phyloP scores from a whole-genome alignment of 2,888 invertebrate species.

The Protonemura montana region DNA sequence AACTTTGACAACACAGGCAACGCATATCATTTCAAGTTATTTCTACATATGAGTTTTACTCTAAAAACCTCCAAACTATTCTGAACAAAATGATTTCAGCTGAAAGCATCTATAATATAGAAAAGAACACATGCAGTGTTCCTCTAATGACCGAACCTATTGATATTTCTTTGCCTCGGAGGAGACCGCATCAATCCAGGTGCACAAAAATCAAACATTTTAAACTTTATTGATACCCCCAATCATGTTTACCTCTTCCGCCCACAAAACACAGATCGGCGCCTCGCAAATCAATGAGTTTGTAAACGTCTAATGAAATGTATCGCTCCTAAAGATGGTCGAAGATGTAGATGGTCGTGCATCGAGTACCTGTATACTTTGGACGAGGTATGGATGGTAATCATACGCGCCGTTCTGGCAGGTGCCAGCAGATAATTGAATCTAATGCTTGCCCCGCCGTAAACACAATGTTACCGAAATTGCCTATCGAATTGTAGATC shows the following conservation, averaged over 20 bases:
- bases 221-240: background rate
- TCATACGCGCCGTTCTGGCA: background rate
- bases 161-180: background rate
- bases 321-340: background rate
- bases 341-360: background rate
- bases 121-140: too few species aligned
- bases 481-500: background rate
- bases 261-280: constrained; percentile 2
- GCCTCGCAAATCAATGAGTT: background rate
- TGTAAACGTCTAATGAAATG: too few species aligned
- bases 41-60: too few species aligned
- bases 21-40: too few species aligned
- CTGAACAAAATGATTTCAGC: too few species aligned
- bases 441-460: background rate
- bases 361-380: background rate
- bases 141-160: too few species aligned
- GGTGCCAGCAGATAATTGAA: background rate
- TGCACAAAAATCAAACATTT: background rate
- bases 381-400: background rate
- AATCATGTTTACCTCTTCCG: background rate
- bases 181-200: background rate
- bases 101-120: too few species aligned
- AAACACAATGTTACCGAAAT: constrained; percentile 26
- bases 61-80: too few species aligned
- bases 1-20: too few species aligned